phyloP scores from a whole-genome alignment of 2,113 vertebrate species.

The Budorcas taxicolor region DNA sequence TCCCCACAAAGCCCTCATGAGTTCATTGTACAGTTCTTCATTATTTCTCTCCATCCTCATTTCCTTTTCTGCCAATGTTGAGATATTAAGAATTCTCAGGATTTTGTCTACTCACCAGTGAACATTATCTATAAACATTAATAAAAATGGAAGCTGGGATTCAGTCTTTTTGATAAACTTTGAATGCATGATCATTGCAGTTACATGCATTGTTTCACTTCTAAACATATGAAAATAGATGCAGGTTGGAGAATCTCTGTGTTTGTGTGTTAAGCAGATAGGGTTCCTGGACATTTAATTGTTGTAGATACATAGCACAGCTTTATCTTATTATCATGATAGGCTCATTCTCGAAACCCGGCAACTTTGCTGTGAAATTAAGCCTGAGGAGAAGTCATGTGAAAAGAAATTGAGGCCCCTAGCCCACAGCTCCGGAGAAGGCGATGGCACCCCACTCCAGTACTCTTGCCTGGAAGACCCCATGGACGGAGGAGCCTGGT shows the following conservation, averaged over 20 bases:
- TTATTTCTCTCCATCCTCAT: neutral
- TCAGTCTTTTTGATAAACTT: neutral
- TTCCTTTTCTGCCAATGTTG: neutral
- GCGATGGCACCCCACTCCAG: too few relatives aligned
- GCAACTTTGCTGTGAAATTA: neutral
- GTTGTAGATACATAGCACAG: neutral
- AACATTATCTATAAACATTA: neutral
- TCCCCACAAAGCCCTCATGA: neutral
- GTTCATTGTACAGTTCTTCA: neutral
- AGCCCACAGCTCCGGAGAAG: neutral
- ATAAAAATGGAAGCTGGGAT: neutral
- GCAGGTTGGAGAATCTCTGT: neutral
- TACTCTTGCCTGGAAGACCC: too few relatives aligned
- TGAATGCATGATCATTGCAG: neutral
- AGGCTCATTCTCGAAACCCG: neutral
- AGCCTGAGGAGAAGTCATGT: neutral
- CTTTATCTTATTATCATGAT: neutral
- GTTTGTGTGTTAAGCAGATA: neutral
- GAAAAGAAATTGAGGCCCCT: neutral
- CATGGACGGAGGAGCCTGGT: too few relatives aligned
- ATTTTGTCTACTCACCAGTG: neutral
- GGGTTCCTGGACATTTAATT: neutral
- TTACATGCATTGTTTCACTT: neutral
- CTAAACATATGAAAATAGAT: neutral
- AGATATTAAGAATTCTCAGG: neutral